A percentile compares a stretch with the other conserved stretches of the same genome.
Conservation (phyloP, 2,888 invertebrate genomes). For the Ormyrus rosae region DNA sequence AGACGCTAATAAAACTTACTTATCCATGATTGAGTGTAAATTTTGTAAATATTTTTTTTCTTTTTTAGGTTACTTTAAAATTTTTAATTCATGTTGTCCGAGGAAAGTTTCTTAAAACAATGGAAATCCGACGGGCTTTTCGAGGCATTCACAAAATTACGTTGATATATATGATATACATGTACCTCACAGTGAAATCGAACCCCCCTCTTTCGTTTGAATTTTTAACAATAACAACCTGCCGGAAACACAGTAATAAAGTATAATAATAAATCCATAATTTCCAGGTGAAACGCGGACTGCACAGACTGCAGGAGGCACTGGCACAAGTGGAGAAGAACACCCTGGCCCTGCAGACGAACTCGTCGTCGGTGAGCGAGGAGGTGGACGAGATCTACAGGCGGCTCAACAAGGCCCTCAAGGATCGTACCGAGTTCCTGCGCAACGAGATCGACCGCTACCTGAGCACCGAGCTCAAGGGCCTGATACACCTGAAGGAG, state of each 20-base stretch:
- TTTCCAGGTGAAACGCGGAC: constrained; percentile 80
- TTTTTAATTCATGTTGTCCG: constrained; percentile 34
- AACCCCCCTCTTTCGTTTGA: neutral
- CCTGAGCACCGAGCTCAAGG: constrained; percentile 90
- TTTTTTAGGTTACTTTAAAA: constrained; percentile 50
- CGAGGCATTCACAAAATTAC: too few species aligned
- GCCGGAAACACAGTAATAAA: neutral
- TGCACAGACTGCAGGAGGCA: constrained; percentile 93
- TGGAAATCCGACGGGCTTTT: too few species aligned
- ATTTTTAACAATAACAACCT: neutral
- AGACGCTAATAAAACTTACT: constrained; percentile 41
- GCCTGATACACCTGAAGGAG: constrained; percentile 91
- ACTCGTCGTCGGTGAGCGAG: constrained; percentile 92
- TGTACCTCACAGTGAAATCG: neutral
- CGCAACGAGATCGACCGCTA: constrained; percentile 95
- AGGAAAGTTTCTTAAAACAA: too few species aligned
- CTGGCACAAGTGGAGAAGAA: constrained; percentile 91
- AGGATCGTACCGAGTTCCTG: constrained; percentile 91
- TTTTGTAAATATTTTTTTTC: constrained; percentile 9
- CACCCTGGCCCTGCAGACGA: constrained; percentile 90
- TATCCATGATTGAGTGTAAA: constrained; percentile 32
- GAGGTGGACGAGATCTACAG: constrained; percentile 96
- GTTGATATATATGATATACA: too few species aligned
- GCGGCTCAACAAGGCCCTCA: constrained; percentile 90
- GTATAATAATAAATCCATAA: neutral